Percentiles rank a stretch among this genome's conserved stretches.
These are phyloP conservation scores for Drosophila kambysellisi DNA, from an alignment of 2,888 invertebrate species.

Conservation along the genomic window DNA sequence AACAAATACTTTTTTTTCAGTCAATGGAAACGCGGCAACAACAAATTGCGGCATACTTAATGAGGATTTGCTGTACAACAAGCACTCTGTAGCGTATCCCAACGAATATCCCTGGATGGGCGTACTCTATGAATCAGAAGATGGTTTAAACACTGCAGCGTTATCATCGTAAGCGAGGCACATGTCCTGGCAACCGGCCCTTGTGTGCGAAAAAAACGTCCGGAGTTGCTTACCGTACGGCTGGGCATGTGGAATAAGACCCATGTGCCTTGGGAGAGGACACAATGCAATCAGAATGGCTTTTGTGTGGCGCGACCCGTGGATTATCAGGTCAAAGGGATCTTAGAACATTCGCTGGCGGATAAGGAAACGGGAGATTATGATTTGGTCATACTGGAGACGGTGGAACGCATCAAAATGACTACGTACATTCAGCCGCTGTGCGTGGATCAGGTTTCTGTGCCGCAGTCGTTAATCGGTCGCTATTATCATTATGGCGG, in stretches of 20 bases:
- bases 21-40: not conserved
- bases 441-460: slow-evolving; percentile 44
- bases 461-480: slow-evolving; percentile 42
- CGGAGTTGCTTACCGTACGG: too few relatives aligned
- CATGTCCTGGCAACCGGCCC: too few relatives aligned
- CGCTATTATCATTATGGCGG: slow-evolving; percentile 54
- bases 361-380: slow-evolving; percentile 58
- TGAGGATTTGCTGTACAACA: slow-evolving; percentile 49
- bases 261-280: slow-evolving; percentile 24
- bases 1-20: not conserved
- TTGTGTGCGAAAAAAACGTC: too few relatives aligned
- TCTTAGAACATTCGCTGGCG: slow-evolving; percentile 48
- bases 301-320: slow-evolving; percentile 63
- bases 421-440: slow-evolving; percentile 50
- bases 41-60: slow-evolving; percentile 49
- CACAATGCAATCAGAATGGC: slow-evolving; percentile 48
- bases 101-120: slow-evolving; percentile 65
- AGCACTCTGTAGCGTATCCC: slow-evolving; percentile 32
- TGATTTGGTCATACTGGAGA: slow-evolving; percentile 56
- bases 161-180: slow-evolving; percentile 36
- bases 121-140: slow-evolving; percentile 19
- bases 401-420: slow-evolving; percentile 40
- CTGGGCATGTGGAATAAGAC: too few relatives aligned
- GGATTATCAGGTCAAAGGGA: slow-evolving; percentile 35
- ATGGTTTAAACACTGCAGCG: slow-evolving; percentile 32